phyloP scores from a whole-genome alignment of 2,113 vertebrate genomes.

The Dasyurus viverrinus region DNA sequence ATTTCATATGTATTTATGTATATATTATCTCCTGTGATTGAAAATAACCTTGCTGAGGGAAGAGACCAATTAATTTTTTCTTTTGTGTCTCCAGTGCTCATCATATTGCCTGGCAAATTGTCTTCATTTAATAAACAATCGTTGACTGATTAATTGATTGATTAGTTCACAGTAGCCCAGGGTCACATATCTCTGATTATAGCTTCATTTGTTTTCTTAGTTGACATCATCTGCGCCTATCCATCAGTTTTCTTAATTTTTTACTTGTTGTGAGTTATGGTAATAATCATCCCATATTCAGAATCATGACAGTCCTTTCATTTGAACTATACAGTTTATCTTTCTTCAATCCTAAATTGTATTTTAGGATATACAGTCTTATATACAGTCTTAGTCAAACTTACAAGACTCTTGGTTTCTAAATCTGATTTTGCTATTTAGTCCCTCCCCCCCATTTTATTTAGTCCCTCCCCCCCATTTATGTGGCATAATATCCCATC shows the following conservation, averaged over 20 bases:
- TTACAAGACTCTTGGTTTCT: slow-evolving; percentile 1
- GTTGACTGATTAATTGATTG: background rate
- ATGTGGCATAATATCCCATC: background rate
- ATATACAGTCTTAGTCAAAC: slow-evolving; percentile 18
- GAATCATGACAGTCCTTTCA: background rate
- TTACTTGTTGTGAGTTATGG: background rate
- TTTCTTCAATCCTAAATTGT: slow-evolving; percentile 10
- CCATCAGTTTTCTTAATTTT: slow-evolving; percentile 27
- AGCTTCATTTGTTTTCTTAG: background rate
- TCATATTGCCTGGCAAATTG: background rate
- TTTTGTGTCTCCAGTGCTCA: background rate
- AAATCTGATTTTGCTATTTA: background rate
- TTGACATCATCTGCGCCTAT: background rate
- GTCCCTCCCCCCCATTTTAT: too few species aligned
- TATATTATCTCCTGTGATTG: background rate
- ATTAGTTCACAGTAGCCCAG: background rate
- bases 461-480: background rate
- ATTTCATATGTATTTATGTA: background rate
- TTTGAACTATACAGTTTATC: background rate
- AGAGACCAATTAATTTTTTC: background rate
- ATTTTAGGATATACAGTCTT: slow-evolving; percentile 5
- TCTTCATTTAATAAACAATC: background rate
- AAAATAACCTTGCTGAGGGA: slow-evolving; percentile 27
- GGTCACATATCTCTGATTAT: background rate
- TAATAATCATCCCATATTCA: background rate